These are phyloP conservation scores for Petroica traversi DNA, from an alignment of 2,113 vertebrate genomes.

Conservation along the genomic window DNA sequence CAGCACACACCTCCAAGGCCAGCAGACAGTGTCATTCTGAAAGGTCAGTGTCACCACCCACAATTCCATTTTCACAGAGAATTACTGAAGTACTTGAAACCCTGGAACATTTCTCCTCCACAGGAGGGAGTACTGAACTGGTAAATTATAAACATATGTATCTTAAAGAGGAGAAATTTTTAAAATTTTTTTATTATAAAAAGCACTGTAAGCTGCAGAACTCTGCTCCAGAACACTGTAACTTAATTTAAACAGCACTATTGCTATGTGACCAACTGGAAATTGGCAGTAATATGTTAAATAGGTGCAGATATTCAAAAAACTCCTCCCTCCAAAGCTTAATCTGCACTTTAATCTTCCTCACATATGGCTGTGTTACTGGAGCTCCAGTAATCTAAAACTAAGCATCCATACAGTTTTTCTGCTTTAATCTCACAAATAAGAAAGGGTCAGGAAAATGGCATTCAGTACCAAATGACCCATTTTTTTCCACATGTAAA, in stretches of 20 bases:
- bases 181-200: not conserved
- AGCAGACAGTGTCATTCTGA: not conserved
- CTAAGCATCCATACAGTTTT: conserved; percentile 44
- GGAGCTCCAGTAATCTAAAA: conserved; percentile 59
- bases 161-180: not conserved
- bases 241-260: not conserved
- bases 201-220: not conserved
- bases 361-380: conserved; percentile 56
- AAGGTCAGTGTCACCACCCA: not conserved
- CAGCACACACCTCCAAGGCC: not conserved
- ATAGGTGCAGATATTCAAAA: not conserved
- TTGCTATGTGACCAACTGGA: not conserved
- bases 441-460: conserved; percentile 20
- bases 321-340: conserved; percentile 25
- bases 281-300: not conserved
- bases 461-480: conserved; percentile 21
- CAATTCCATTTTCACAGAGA: not conserved
- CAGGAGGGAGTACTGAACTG: not conserved
- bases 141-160: not conserved
- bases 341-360: conserved; percentile 68
- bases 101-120: not conserved
- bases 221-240: not conserved
- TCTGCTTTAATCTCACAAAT: conserved; percentile 57
- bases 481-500: conserved; percentile 34
- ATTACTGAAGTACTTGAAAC: not conserved